phyloP scores from a whole-genome alignment of 2,113 vertebrate genomes.

The Indri indri region DNA sequence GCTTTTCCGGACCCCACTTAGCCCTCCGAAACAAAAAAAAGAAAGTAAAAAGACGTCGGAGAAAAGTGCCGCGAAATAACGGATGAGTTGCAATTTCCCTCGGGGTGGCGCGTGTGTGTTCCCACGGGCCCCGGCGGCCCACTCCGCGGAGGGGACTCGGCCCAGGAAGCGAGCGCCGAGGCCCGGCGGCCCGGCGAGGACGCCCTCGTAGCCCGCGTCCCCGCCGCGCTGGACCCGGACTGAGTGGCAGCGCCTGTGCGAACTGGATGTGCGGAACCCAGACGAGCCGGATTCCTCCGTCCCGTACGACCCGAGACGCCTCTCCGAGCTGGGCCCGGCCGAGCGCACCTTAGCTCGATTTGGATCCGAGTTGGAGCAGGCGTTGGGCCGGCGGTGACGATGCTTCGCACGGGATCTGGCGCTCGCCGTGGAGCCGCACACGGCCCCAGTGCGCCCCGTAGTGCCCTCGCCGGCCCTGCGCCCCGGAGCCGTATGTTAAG shows the following conservation, averaged over 20 bases:
- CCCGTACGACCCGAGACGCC: not conserved
- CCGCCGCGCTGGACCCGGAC: not conserved
- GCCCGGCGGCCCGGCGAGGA: not conserved
- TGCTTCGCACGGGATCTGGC: not conserved
- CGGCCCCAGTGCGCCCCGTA: not conserved
- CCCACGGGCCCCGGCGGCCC: slow-evolving; percentile 89
- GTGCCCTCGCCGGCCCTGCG: not conserved
- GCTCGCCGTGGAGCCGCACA: not conserved
- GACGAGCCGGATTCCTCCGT: not conserved
- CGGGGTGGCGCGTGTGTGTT: slow-evolving; percentile 91
- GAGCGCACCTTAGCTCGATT: not conserved
- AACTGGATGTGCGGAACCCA: not conserved
- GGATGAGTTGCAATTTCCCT: slow-evolving; percentile 94
- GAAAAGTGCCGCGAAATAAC: slow-evolving; percentile 82
- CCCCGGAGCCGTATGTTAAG: not conserved
- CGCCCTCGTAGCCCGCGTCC: not conserved
- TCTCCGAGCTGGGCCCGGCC: not conserved
- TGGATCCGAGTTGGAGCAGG: slow-evolving; percentile 15
- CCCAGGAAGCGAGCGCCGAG: not conserved
- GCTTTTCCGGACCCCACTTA: slow-evolving; percentile 67
- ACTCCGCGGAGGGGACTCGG: slow-evolving; percentile 70
- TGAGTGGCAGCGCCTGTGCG: not conserved
- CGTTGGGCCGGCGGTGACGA: not conserved
- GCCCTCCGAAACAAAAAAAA: slow-evolving; percentile 50
- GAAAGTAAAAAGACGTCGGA: slow-evolving; percentile 55